Conservation (phyloP, 1,140 invertebrate genomes). For the Rhyzopertha dominica region DNA sequence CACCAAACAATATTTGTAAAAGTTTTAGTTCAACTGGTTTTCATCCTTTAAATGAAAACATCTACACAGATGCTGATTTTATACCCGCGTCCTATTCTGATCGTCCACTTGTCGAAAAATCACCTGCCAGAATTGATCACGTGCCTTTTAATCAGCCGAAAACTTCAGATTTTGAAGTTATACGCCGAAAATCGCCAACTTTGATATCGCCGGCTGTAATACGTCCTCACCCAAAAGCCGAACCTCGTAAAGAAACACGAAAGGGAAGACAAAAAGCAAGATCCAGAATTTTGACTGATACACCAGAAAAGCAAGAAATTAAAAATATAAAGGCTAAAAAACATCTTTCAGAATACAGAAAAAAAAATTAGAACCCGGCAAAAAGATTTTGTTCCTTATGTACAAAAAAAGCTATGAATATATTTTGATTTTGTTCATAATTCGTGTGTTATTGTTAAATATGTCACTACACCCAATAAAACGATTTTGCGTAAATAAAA, state of each 20-base stretch:
- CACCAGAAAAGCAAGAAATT: slow-evolving; percentile 15
- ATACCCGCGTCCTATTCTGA: slow-evolving; percentile 2
- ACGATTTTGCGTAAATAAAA: no score
- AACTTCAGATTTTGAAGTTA: slow-evolving; percentile 2
- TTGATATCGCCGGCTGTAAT: slow-evolving; percentile 2
- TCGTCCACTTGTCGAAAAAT: slow-evolving; percentile 2
- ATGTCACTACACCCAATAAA: no score
- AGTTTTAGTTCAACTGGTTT: no score
- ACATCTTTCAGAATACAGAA: no score
- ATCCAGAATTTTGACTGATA: slow-evolving; percentile 13
- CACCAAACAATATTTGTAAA: no score
- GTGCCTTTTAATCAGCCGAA: background rate
- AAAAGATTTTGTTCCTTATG: no score
- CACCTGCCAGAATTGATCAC: background rate
- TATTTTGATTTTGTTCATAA: no score
- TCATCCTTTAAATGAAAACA: no score
- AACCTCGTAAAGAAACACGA: slow-evolving; percentile 1
- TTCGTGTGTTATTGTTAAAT: no score
- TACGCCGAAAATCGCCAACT: slow-evolving; percentile 1
- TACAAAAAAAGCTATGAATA: no score
- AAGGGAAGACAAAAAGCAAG: slow-evolving; percentile 10
- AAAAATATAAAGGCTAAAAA: no score
- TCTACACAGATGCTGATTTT: slow-evolving; percentile 10
- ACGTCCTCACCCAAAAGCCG: slow-evolving; percentile 12
- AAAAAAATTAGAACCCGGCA: no score